Evolutionary conservation across 2,888 invertebrate genomes (phyloP).

Genomic region (Lepidocyrtinus sp.): DNA sequence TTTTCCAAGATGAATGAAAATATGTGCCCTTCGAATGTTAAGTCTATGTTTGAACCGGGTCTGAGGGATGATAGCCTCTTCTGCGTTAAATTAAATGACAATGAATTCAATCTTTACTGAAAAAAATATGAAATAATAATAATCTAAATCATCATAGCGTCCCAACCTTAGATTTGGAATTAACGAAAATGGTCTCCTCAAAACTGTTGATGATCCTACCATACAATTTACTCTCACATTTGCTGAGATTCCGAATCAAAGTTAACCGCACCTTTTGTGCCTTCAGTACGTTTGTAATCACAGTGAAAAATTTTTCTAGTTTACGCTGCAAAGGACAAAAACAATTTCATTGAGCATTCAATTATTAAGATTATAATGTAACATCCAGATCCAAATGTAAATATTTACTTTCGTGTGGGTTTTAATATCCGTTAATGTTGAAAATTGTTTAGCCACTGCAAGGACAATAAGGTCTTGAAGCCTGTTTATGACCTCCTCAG

Average conservation of each 20-base stretch:
- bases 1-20: not conserved
- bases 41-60: not conserved
- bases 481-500: constrained; percentile 5
- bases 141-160: not conserved
- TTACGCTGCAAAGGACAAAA: constrained; percentile 62
- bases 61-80: not conserved
- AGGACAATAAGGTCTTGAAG: constrained; percentile 8
- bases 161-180: constrained; percentile 24
- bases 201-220: constrained; percentile 40
- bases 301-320: constrained; percentile 46
- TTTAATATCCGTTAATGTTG: constrained; percentile 34
- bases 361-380: not conserved
- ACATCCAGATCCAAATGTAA: too few species aligned
- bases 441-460: constrained; percentile 43
- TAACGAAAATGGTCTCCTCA: constrained; percentile 26
- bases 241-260: constrained; percentile 52
- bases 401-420: constrained; percentile 45
- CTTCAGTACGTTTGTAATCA: constrained; percentile 37
- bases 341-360: not conserved
- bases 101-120: too few species aligned
- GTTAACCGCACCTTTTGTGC: constrained; percentile 60
- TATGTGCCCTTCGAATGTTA: constrained; percentile 27
- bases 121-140: not conserved
- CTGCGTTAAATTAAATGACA: too few species aligned
- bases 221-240: constrained; percentile 46